Evolutionary conservation across 2,888 invertebrate genomes (phyloP), one percentile per base, ranked within the genome.

Genomic region (Cyclophora albipunctata): DNA sequence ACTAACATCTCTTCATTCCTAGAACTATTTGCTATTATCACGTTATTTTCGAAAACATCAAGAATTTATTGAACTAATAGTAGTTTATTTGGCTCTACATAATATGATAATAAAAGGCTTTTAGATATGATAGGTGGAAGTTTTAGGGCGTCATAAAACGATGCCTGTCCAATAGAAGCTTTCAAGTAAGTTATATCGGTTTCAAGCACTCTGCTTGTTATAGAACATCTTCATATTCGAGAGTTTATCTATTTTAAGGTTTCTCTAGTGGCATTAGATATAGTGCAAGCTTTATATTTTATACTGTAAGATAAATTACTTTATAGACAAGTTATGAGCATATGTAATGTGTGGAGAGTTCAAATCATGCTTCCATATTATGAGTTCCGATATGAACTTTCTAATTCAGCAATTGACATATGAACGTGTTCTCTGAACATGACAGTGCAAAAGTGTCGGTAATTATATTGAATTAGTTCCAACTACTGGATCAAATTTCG

Each of bases 181-280:
- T 47, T 53, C 45, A 48, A 46, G 42, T 45, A 50, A 43, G 50
- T 52, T 49, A 40, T 51, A 53, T 51, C 47, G 47, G 46, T 49
- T 55, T 51, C 45, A 58, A 59, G 60, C 64, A 69, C 76, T 74
- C 71, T 69, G 73, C 71, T 68, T 55, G 60, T 66, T 61, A 60
- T 46, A 48, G 52, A 62, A 61, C 55, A 53, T 58, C 56, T 53
- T 53, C 54, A 62, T 52, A 55, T 58, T 59, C 61, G 51, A 61
- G 44, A 56, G 59, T 51, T 57, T 57, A 50, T 63, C 63, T 68
- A 73, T 72, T 71, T 69, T 64, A 55, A 60, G 46, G n/a, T 5
- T 37, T 37, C 37, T 37, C 37, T 37, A 5, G 5, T 46, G 60
- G 47, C 49, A 55, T 59, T 58, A 62, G 66, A 59, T 64, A 58